phyloP scores from a whole-genome alignment of 2,797 vertebrate species.

The Neopelma chrysocephalum region DNA sequence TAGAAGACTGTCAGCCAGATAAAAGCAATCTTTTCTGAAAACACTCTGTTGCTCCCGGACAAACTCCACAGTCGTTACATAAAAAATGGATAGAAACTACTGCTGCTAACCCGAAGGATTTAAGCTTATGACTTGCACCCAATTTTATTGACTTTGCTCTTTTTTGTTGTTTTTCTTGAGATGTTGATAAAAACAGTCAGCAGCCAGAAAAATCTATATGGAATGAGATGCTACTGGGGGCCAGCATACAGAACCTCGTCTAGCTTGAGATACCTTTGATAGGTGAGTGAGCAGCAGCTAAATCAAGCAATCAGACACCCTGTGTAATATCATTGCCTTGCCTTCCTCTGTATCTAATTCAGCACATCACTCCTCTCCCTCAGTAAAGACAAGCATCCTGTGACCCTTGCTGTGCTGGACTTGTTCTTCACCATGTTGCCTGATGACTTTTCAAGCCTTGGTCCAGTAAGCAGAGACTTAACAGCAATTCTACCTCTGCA shows the following conservation, averaged over 20 bases:
- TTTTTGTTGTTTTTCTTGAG: neutral
- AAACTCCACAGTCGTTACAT: neutral
- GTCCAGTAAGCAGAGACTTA: neutral
- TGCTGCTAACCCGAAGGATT: neutral
- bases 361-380: neutral
- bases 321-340: neutral
- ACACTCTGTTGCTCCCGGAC: neutral
- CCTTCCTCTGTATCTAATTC: neutral
- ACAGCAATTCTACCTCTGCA: neutral
- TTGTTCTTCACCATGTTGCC: neutral
- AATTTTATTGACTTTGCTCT: neutral
- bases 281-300: neutral
- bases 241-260: neutral
- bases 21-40: constrained; percentile 40
- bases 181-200: constrained; percentile 14
- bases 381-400: neutral
- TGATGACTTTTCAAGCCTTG: neutral
- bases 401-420: neutral
- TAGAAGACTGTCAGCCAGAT: constrained; percentile 11
- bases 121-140: neutral
- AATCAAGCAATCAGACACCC: constrained; percentile 6
- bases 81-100: constrained; percentile 3
- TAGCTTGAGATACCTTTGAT: neutral
- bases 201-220: constrained; percentile 30
- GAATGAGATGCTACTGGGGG: neutral